Evolutionary conservation across 2,113 vertebrate species (phyloP).

Genomic region (Proteles cristata): DNA sequence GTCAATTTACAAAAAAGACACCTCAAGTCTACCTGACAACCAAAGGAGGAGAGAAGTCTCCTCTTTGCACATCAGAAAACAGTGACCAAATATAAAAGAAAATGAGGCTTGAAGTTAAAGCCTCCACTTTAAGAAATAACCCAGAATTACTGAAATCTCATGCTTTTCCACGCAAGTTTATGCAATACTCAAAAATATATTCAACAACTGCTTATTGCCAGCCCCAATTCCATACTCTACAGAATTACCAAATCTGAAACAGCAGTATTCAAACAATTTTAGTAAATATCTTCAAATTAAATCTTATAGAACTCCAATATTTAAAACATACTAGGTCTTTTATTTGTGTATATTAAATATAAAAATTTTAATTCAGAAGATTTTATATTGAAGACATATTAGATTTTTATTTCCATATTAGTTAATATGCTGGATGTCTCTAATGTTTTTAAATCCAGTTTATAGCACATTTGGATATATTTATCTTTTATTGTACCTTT

Average conservation of each 20-base stretch:
- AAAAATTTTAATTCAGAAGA: not conserved
- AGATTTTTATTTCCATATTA: not conserved
- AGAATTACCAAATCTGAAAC: not conserved
- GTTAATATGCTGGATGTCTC: not conserved
- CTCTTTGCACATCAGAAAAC: not conserved
- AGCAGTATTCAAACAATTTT: slow-evolving; percentile 5
- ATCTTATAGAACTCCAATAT: not conserved
- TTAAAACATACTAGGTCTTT: not conserved
- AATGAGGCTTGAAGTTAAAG: not conserved
- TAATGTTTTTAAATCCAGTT: not conserved
- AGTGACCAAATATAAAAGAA: not conserved
- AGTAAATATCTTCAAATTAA: not conserved
- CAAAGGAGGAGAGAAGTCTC: not conserved
- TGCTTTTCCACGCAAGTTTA: not conserved
- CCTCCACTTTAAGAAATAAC: not conserved
- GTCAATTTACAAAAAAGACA: not conserved
- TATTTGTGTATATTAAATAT: not conserved
- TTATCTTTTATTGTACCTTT: not conserved
- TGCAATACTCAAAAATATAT: not conserved
- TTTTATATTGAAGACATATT: not conserved
- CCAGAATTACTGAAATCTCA: not conserved
- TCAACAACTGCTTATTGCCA: not conserved
- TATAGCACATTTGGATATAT: not conserved
- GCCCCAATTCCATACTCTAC: not conserved
- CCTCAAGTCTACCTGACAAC: not conserved